These are phyloP conservation scores for Neomorphus geoffroyi DNA, from an alignment of 2,797 vertebrate genomes.

Conservation along the genomic window DNA sequence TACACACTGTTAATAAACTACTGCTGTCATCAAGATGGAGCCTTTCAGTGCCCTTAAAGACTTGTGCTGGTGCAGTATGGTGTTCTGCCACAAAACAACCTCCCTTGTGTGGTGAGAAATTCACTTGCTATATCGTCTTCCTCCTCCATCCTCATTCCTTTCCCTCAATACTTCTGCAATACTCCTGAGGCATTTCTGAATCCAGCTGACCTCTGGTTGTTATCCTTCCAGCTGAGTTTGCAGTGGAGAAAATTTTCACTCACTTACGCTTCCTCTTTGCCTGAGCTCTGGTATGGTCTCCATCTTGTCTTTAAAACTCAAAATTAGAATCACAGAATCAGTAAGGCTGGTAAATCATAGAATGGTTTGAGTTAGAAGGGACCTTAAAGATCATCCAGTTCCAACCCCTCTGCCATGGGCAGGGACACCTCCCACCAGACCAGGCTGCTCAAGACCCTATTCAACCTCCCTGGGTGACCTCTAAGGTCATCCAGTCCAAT, in stretches of 20 bases:
- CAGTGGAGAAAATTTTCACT: background rate
- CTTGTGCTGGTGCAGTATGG: rapidly evolving
- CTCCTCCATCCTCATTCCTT: background rate
- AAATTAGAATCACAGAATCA: background rate
- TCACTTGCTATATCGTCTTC: background rate
- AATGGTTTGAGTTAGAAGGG: too few species aligned
- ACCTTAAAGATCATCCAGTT: too few species aligned
- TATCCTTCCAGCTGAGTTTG: background rate
- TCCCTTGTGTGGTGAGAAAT: background rate
- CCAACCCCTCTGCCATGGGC: too few species aligned
- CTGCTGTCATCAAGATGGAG: background rate
- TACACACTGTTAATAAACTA: too few species aligned
- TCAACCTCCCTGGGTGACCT: too few species aligned
- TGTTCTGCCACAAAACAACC: background rate
- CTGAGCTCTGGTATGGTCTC: background rate
- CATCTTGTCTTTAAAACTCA: background rate
- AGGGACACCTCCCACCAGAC: too few species aligned
- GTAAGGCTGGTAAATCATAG: too few species aligned
- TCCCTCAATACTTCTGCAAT: background rate
- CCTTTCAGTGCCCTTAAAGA: background rate
- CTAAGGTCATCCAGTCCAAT: too few species aligned
- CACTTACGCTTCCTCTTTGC: background rate
- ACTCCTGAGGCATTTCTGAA: background rate
- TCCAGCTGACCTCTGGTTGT: background rate
- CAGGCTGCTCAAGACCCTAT: too few species aligned